These are phyloP conservation scores for Pseudococcus viburni DNA, from an alignment of 2,888 invertebrate genomes.

Conservation along the genomic window DNA sequence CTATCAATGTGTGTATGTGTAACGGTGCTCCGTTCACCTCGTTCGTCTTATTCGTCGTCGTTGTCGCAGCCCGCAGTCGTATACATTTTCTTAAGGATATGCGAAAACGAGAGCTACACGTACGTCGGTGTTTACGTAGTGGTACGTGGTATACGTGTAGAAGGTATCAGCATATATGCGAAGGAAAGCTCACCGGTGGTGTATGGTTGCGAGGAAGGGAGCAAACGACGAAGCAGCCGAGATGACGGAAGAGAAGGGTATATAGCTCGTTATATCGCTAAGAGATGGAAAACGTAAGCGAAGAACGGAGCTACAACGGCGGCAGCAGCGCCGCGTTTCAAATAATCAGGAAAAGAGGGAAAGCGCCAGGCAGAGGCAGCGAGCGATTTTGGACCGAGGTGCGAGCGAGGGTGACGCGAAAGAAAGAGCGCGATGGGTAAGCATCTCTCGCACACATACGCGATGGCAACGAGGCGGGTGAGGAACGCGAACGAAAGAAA, in stretches of 20 bases:
- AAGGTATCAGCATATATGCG: constrained; percentile 4
- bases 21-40: not conserved
- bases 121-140: not conserved
- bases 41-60: not conserved
- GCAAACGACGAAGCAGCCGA: not conserved
- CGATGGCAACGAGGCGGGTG: not conserved
- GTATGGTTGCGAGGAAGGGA: not conserved
- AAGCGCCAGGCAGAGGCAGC: not conserved
- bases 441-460: not conserved
- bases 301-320: not conserved
- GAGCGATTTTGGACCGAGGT: constrained; percentile 35
- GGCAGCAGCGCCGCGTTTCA: not conserved
- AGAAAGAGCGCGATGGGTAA: constrained; percentile 1
- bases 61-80: not conserved
- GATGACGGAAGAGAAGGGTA: not conserved
- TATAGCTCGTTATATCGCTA: constrained; percentile 62
- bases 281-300: constrained; percentile 63
- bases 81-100: not conserved
- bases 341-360: constrained; percentile 60
- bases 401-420: constrained; percentile 16
- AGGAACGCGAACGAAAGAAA: constrained; percentile 54
- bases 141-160: not conserved
- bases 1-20: not conserved
- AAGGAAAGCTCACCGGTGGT: not conserved
- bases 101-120: not conserved